phyloP scores from a whole-genome alignment of 2,888 invertebrate species.

The Epiblema foenella region DNA sequence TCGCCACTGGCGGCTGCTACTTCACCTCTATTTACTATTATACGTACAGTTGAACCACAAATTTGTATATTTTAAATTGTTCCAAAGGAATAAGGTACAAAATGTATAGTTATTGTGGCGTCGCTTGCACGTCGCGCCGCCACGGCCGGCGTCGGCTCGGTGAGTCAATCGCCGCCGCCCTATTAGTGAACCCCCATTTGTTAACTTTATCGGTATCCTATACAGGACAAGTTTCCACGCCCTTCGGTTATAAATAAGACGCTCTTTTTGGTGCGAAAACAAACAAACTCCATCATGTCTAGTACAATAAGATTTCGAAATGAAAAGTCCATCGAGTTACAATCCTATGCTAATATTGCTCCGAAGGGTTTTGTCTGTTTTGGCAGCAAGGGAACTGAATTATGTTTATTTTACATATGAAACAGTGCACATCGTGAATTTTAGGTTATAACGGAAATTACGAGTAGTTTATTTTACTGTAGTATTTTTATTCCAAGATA shows the following conservation, averaged over 20 bases:
- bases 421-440: no score
- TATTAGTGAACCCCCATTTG: not conserved
- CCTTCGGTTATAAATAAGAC: no score
- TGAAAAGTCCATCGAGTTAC: no score
- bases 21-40: slow-evolving; percentile 1
- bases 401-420: no score
- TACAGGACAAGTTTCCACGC: not conserved
- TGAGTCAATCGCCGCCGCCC: not conserved
- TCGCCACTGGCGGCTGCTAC: not conserved
- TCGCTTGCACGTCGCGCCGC: not conserved
- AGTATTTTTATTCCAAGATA: no score
- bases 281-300: not conserved
- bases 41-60: not conserved
- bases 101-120: not conserved
- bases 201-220: no score
- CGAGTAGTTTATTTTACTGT: no score
- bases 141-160: not conserved
- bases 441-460: no score
- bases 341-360: no score
- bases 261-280: not conserved
- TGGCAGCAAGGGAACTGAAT: no score
- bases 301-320: no score
- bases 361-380: no score
- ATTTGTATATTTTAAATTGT: not conserved
- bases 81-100: not conserved